Evolutionary conservation across 2,113 vertebrate genomes (phyloP).

Genomic region (Laticauda laticaudata): DNA sequence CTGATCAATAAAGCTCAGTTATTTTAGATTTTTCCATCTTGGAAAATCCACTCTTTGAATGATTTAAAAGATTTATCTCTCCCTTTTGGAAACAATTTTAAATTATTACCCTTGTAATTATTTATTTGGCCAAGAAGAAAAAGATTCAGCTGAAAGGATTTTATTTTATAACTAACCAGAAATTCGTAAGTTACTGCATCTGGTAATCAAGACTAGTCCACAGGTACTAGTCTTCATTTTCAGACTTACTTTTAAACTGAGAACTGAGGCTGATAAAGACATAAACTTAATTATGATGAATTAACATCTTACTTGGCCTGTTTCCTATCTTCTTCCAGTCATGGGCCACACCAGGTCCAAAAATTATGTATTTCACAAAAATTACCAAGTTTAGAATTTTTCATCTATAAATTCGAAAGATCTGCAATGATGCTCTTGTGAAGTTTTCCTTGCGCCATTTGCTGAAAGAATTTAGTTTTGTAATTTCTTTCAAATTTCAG

Average conservation of each 20-base stretch:
- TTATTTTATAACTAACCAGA: neutral
- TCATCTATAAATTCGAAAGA: neutral
- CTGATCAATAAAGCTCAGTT: neutral
- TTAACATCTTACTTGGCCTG: neutral
- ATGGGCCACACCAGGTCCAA: neutral
- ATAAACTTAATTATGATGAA: neutral
- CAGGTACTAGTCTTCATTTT: neutral
- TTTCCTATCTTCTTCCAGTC: neutral
- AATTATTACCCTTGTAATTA: conserved; percentile 9
- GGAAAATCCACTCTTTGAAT: neutral
- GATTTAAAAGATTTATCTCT: conserved; percentile 1
- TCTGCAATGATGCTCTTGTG: neutral
- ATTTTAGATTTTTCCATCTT: neutral
- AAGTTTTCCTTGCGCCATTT: neutral
- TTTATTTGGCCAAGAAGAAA: conserved; percentile 1
- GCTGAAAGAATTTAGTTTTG: neutral
- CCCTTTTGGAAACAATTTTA: conserved; percentile 1
- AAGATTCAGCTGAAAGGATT: neutral
- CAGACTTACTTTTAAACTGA: neutral
- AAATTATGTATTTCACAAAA: neutral
- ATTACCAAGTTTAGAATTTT: neutral
- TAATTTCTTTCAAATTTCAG: neutral
- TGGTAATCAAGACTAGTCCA: conserved; percentile 7
- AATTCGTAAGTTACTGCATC: neutral
- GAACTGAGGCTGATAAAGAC: neutral